These are phyloP conservation scores for Spicauda simplicius DNA, from an alignment of 2,888 invertebrate genomes.

Conservation along the genomic window DNA sequence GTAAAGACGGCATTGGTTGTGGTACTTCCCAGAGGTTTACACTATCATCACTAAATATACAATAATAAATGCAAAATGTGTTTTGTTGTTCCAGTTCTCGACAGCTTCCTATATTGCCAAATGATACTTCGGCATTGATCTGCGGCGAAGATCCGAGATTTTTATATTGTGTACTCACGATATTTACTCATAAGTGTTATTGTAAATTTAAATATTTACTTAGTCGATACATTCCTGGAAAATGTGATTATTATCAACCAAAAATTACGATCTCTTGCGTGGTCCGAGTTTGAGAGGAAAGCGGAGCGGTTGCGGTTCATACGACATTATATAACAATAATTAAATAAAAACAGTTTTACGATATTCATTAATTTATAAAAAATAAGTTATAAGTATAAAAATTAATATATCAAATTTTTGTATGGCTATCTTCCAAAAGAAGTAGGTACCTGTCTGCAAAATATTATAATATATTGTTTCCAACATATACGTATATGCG, in stretches of 20 bases:
- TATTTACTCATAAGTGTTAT: conserved; percentile 28
- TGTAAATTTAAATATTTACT: conserved; percentile 18
- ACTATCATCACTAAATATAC: not conserved
- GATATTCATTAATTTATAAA: too few relatives aligned
- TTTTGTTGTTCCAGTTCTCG: conserved; percentile 68
- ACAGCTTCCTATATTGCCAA: conserved; percentile 80
- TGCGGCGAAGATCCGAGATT: not conserved
- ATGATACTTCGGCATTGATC: conserved; percentile 62
- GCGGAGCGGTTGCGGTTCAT: not conserved
- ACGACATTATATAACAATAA: not conserved
- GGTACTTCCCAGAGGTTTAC: not conserved
- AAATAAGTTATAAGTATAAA: too few relatives aligned
- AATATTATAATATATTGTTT: too few relatives aligned
- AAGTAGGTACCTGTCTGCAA: too few relatives aligned
- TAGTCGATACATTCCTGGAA: conserved; percentile 31
- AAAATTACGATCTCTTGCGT: conserved; percentile 30
- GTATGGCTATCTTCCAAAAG: not conserved
- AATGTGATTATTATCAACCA: conserved; percentile 23
- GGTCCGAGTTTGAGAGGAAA: conserved; percentile 6
- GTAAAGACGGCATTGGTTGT: too few relatives aligned
- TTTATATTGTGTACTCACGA: conserved; percentile 22
- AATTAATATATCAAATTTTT: not conserved
- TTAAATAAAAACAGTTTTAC: too few relatives aligned
- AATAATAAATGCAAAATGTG: not conserved
- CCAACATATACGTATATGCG: too few relatives aligned